A percentile compares a stretch with the other conserved stretches of the same genome.
Evolutionary conservation across 2,113 vertebrate species (phyloP).

Genomic region (Madoqua kirkii): DNA sequence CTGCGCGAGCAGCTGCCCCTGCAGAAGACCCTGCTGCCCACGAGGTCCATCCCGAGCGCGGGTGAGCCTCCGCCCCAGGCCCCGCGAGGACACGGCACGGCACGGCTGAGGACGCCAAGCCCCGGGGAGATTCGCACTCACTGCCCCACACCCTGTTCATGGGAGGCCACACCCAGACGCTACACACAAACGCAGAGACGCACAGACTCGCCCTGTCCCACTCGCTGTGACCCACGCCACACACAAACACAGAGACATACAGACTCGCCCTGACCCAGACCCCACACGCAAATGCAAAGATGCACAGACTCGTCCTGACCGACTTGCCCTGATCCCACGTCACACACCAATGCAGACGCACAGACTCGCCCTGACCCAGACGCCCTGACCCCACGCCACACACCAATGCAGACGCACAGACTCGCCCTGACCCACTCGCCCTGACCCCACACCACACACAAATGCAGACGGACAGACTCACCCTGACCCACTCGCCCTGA

Average conservation of each 20-base stretch:
- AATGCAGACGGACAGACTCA: neutral
- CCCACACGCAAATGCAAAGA: neutral
- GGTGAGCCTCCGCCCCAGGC: slow-evolving; percentile 19
- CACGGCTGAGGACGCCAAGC: neutral
- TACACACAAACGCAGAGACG: no score
- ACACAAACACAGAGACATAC: no score
- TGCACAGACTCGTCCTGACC: neutral
- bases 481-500: accelerated
- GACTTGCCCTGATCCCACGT: neutral
- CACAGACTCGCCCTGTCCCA: accelerated
- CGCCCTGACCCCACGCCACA: no score
- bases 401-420: neutral
- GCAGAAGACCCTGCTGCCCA: slow-evolving; percentile 55
- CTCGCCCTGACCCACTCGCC: neutral
- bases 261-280: neutral
- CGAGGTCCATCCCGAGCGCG: slow-evolving; percentile 49
- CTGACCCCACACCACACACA: no score
- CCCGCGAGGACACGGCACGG: neutral
- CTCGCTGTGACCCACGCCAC: neutral
- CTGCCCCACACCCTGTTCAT: accelerated
- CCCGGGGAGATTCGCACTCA: neutral
- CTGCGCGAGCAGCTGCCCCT: neutral
- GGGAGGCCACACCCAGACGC: neutral
- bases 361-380: neutral
- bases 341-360: neutral